Evolutionary conservation across 2,113 vertebrate genomes (phyloP), one percentile per base, ranked within the genome.

Genomic region (Xiphias gladius): DNA sequence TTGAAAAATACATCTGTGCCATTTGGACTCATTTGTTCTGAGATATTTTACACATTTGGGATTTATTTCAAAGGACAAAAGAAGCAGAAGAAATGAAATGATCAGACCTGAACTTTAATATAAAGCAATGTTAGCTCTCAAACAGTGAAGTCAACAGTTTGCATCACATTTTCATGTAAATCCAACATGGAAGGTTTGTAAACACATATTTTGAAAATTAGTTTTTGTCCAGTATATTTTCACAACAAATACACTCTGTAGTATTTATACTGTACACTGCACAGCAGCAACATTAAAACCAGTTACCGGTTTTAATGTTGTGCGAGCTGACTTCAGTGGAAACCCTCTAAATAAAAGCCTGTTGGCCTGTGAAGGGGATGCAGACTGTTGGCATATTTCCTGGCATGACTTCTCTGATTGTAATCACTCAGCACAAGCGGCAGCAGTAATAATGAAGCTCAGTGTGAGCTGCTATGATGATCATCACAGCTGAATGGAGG

Each of bases 401-500:
- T 9, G n/a, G 10, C 12, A 1, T 48, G 67, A 74, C 64, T 70
- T 67, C 59, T 77, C 41, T 61, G 22, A 50, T 37, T 76, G 54
- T 72, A 50, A 70, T 82, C 86, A 79, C 82, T 87, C 65, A 58
- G 84, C 81, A 84, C 85, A 88, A 88, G 84, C 82, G 50, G 86
- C 80, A 85, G 88, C 80, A 78, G 76, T 37, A 78, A 75, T 58
- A 82, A 78, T 35, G 86, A 85, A 88, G 87, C 81, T 89, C 87
- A 54, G 10, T 39, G 62, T 46, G 67, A 82, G 78, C 62, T 82
- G 68, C 85, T 72, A 67, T 65, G 55, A 85, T 70, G 66, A 84
- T 82, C 84, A 73, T 86, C 86, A 75, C 75, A 83, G 82, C 79
- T 84, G 75, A 70, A 85, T 86, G 85, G 64, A 82, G 70, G 81